phyloP scores from a whole-genome alignment of 1,140 invertebrate genomes.

The Drosophila pallidifrons region DNA sequence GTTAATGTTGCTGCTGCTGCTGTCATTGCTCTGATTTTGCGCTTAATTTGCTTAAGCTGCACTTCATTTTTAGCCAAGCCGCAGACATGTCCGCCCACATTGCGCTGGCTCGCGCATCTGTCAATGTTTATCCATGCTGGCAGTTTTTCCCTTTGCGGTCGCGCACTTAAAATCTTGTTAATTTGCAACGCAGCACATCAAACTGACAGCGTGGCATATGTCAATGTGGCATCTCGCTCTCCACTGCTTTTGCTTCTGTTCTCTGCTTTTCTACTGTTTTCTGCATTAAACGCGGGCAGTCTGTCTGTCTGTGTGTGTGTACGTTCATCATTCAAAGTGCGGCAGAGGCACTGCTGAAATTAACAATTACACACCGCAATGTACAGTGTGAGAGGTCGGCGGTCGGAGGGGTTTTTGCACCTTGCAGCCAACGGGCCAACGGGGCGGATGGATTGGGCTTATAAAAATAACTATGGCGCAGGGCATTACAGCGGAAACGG shows the following conservation, averaged over 20 bases:
- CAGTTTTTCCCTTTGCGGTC: conserved; percentile 51
- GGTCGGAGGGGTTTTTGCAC: conserved; percentile 10
- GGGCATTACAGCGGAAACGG: conserved; percentile 81
- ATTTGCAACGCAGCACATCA: conserved; percentile 74
- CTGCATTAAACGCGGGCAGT: conserved; percentile 16
- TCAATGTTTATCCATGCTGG: conserved; percentile 69
- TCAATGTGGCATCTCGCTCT: conserved; percentile 31
- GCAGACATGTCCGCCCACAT: background rate
- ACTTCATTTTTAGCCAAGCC: conserved; percentile 66
- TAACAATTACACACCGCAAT: conserved; percentile 77
- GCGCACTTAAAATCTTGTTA: conserved; percentile 74
- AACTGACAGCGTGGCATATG: conserved; percentile 58
- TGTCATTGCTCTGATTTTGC: conserved; percentile 68
- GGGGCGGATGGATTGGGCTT: conserved; percentile 38
- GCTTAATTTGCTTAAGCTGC: conserved; percentile 80
- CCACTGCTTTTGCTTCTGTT: background rate
- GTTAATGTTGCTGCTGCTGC: background rate
- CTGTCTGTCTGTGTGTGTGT: background rate
- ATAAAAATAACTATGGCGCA: conserved; percentile 78
- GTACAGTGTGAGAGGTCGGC: conserved; percentile 23
- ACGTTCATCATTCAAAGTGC: conserved; percentile 57
- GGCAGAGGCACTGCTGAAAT: conserved; percentile 59
- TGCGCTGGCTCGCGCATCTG: conserved; percentile 20
- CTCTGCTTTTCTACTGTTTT: background rate
- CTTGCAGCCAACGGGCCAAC: conserved; percentile 10